Base-by-base conservation (phyloP, 64 coral and sea anemone genomes). In the Montipora cactus region DNA sequence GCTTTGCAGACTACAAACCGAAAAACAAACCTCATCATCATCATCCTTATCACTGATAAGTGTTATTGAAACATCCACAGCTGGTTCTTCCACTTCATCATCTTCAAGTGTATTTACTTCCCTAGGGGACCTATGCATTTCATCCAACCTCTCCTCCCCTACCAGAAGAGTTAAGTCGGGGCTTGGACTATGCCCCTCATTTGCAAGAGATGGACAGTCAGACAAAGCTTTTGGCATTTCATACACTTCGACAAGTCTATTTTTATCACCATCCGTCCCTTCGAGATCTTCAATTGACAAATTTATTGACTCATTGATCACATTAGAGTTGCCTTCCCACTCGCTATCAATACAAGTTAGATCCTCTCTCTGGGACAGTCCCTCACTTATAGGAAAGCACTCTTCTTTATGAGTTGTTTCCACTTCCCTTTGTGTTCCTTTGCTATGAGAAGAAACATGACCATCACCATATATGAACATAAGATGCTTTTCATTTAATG, bases 31-130 rank as follows among this genome's bases (percentile, higher is more conserved):
- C 64, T 86, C 64, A 2, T 89, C 87, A 16, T 64, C 61, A 64
- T 64, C 61, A n/a, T 88, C 86, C 10, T 89, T 59, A 66, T 89
- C 87, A 37, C 87, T 89, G n/a, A 89, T 77, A 18, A 89, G 25
- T 59, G 72, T 89, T 16, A 89, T 89, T 4, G 87, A 89, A 49
- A 25, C 87, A 22, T 89, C 52, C 5, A 18, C 49, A 21, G 50
- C 76, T 51, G 23, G 48, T 45, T 78, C 76, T 37, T 46, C 87
- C 22, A 44, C 48, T 45, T 77, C 72, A 14, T 66, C 50, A 76
- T 89, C 10, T 13, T 89, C 64, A 16, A 49, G 19, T 15, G 71
- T 0, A 16, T 62, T 69, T 49, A 72, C 64, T 50, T 86, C 62
- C 19, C 66, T 0, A 47, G 18, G 45, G 62, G 82, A 86, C 82